A percentile compares a stretch with the other conserved stretches of the same genome.
phyloP scores from a whole-genome alignment of 2,113 vertebrate species.

The Dromaius novaehollandiae region DNA sequence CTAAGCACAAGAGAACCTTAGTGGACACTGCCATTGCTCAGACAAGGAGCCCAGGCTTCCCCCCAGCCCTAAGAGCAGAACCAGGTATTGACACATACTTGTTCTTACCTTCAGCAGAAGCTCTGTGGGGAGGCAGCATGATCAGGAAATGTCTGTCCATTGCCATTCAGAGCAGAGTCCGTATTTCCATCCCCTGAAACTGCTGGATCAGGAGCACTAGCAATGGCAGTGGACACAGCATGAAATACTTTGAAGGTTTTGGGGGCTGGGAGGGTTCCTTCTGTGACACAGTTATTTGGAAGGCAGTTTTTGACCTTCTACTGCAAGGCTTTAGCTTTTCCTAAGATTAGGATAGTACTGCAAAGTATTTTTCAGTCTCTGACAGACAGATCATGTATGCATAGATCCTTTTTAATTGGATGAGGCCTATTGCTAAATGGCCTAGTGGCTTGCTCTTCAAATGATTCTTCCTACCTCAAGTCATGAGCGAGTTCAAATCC shows the following conservation, averaged over 20 bases:
- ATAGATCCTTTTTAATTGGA: neutral
- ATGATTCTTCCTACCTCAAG: neutral
- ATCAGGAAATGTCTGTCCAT: neutral
- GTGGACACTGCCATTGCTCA: neutral
- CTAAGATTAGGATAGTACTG: neutral
- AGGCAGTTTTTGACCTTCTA: neutral
- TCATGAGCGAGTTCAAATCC: neutral
- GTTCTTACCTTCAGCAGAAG: neutral
- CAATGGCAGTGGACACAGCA: neutral
- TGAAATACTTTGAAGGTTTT: neutral
- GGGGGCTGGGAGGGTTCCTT: neutral
- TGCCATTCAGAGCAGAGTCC: neutral
- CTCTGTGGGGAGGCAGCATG: rapidly evolving
- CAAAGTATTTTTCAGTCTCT: neutral
- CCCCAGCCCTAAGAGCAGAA: neutral
- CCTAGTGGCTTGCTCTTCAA: neutral
- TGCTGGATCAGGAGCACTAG: neutral
- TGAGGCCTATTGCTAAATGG: neutral
- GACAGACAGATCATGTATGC: neutral
- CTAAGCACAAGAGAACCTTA: neutral
- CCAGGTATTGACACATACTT: neutral
- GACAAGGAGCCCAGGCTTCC: neutral
- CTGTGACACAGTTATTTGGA: neutral
- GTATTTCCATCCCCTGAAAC: neutral
- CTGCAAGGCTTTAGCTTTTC: neutral